Conservation (phyloP, 1,140 invertebrate species). For the Drosophila ficusphila region DNA sequence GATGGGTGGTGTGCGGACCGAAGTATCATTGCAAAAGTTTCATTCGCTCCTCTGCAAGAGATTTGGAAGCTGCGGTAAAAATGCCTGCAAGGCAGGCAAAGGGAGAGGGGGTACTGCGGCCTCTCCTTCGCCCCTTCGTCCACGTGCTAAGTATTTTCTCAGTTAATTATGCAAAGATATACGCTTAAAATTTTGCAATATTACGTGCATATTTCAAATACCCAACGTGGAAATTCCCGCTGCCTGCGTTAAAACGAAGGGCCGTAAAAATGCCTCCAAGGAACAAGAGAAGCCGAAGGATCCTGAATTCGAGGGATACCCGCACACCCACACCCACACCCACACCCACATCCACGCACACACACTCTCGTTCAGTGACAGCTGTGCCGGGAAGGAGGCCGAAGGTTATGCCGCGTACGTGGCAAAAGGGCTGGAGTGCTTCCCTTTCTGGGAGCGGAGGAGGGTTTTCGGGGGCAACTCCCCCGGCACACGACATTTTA, state of each 20-base stretch:
- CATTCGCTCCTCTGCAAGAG: slow-evolving; percentile 59
- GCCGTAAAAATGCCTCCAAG: slow-evolving; percentile 77
- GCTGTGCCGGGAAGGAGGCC: slow-evolving; percentile 18
- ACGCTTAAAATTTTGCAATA: slow-evolving; percentile 83
- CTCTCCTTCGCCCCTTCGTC: neutral
- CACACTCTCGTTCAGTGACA: slow-evolving; percentile 2
- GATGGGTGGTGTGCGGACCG: slow-evolving; percentile 9
- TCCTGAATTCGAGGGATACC: slow-evolving; percentile 20
- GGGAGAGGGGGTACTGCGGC: slow-evolving; percentile 22
- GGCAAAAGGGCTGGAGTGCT: slow-evolving; percentile 15
- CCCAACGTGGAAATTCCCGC: slow-evolving; percentile 53
- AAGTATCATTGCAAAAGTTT: slow-evolving; percentile 81
- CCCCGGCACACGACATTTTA: slow-evolving; percentile 67
- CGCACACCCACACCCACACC: neutral
- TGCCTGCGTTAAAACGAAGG: slow-evolving; percentile 46
- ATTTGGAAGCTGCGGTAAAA: slow-evolving; percentile 72
- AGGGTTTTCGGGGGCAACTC: neutral
- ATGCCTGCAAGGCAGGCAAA: slow-evolving; percentile 64
- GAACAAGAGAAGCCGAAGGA: slow-evolving; percentile 33
- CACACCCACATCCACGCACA: neutral
- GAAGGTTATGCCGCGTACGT: slow-evolving; percentile 59
- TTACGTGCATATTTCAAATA: slow-evolving; percentile 83
- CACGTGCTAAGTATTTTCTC: slow-evolving; percentile 77
- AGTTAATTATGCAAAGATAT: slow-evolving; percentile 83
- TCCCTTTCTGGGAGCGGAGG: neutral